These are phyloP conservation scores for Thera obeliscata DNA, from an alignment of 2,888 invertebrate species.

Conservation along the genomic window DNA sequence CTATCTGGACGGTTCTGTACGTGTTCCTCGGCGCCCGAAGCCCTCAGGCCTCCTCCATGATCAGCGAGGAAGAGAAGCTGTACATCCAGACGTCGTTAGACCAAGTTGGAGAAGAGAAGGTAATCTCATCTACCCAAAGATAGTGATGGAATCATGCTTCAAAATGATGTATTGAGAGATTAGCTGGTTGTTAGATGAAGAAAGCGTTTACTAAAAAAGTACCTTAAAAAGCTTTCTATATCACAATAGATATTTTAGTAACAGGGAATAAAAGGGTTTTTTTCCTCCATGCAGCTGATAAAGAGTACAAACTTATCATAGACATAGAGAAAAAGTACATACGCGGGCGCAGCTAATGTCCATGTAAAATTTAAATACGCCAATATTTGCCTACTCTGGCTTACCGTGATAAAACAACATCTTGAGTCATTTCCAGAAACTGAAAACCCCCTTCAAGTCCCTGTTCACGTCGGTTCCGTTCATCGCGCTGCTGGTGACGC, in stretches of 20 bases:
- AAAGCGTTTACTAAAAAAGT: too few species aligned
- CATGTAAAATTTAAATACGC: too few species aligned
- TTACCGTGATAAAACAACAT: too few species aligned
- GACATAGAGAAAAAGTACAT: too few species aligned
- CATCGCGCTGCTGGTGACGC: conserved; percentile 68
- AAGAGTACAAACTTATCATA: too few species aligned
- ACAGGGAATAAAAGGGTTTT: too few species aligned
- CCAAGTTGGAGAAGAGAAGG: conserved; percentile 50
- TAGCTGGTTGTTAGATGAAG: too few species aligned
- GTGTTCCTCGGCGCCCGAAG: conserved; percentile 85
- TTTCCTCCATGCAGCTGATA: too few species aligned
- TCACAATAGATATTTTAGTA: too few species aligned
- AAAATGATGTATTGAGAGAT: neutral
- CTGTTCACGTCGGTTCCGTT: conserved; percentile 79
- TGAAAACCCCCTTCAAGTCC: conserved; percentile 82
- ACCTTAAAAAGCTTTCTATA: too few species aligned
- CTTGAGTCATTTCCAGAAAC: conserved; percentile 42
- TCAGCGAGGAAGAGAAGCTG: conserved; percentile 85
- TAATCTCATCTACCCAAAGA: conserved; percentile 39
- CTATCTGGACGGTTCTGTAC: conserved; percentile 84
- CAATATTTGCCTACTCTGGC: too few species aligned
- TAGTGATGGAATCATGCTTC: neutral
- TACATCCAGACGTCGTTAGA: conserved; percentile 84
- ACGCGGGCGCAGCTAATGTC: too few species aligned
- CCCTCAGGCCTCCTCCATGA: conserved; percentile 81